phyloP scores from a whole-genome alignment of 92 coral and sea anemone species.

The Blastomussa wellsi region DNA sequence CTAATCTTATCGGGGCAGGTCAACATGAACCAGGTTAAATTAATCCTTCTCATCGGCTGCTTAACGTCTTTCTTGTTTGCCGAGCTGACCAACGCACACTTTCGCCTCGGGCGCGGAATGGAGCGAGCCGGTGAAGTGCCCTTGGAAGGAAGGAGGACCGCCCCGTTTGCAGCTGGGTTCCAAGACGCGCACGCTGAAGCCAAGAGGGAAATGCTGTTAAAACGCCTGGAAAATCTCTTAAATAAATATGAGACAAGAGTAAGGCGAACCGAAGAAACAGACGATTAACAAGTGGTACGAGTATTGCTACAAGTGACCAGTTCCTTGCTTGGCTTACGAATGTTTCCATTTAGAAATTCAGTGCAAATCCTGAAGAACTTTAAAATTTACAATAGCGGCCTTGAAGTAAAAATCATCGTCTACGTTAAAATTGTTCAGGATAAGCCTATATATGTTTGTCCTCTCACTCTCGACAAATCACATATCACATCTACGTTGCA shows the following conservation, averaged over 20 bases:
- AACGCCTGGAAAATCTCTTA: conserved; percentile 34
- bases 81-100: conserved; percentile 62
- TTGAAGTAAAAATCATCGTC: too few relatives aligned
- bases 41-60: conserved; percentile 46
- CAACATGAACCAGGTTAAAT: conserved; percentile 33
- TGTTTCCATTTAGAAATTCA: too few relatives aligned
- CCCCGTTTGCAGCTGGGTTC: conserved; percentile 10
- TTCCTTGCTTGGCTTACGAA: too few relatives aligned
- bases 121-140: conserved; percentile 28
- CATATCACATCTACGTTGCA: background rate
- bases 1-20: background rate
- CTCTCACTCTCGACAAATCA: too few relatives aligned
- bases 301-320: background rate
- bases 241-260: conserved; percentile 27
- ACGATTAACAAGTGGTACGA: conserved; percentile 17
- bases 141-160: conserved; percentile 13
- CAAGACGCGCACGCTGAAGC: conserved; percentile 19
- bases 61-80: conserved; percentile 50
- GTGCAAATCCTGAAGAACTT: too few relatives aligned
- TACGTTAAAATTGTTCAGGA: background rate
- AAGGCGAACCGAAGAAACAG: conserved; percentile 29
- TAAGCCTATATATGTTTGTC: too few relatives aligned
- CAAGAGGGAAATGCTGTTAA: conserved; percentile 27
- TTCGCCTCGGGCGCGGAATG: conserved; percentile 64
- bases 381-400: too few relatives aligned